Percentiles rank a stretch among this genome's conserved stretches.
Conservation (phyloP, 2,797 vertebrate genomes). For the Muscicapa striata region DNA sequence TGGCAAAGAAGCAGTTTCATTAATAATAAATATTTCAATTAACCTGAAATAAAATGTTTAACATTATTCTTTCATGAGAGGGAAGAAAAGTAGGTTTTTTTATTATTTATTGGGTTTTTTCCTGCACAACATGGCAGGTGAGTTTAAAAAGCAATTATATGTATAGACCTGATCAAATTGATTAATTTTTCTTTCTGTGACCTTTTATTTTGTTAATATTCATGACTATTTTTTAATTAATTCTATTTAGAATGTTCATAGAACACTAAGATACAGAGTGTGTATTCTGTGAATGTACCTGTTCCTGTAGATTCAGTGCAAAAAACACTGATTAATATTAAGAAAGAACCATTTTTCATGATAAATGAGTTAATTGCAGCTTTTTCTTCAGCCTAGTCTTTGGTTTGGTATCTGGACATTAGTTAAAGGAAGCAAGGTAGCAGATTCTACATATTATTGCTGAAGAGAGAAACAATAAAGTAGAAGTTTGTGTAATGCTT, state of each 20-base stretch:
- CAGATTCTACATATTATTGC: background rate
- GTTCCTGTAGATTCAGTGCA: background rate
- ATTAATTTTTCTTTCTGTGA: background rate
- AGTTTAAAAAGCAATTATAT: background rate
- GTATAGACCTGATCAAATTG: background rate
- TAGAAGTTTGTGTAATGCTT: background rate
- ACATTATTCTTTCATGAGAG: background rate
- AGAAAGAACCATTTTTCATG: background rate
- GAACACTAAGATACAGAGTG: background rate
- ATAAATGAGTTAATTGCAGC: background rate
- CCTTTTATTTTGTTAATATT: background rate
- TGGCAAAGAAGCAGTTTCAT: background rate
- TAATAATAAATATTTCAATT: background rate
- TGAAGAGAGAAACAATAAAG: background rate
- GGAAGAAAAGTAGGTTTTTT: fast-evolving
- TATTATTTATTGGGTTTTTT: background rate
- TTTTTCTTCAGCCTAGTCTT: background rate
- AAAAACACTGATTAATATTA: background rate
- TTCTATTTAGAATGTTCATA: background rate
- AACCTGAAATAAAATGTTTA: background rate
- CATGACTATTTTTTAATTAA: background rate
- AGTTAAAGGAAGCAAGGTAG: background rate
- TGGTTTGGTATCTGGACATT: background rate
- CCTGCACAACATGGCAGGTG: background rate
- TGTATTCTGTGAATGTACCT: background rate